These are phyloP conservation scores for Neodiprion lecontei DNA, from an alignment of 1,140 invertebrate species.

Conservation along the genomic window DNA sequence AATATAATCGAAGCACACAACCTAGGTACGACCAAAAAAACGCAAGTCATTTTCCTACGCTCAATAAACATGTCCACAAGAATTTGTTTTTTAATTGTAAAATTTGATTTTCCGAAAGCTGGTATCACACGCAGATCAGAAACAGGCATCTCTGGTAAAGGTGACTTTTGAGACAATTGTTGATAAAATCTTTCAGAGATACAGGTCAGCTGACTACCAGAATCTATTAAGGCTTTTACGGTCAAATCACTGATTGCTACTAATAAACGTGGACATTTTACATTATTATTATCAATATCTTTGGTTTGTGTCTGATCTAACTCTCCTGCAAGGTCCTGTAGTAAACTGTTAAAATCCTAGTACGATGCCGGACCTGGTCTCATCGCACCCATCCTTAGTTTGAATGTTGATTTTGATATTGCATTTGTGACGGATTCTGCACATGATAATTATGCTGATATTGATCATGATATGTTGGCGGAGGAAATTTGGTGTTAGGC, in stretches of 20 bases:
- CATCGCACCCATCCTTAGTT: constrained; percentile 11
- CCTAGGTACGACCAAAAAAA: constrained; percentile 9
- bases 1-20: constrained; percentile 1
- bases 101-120: constrained; percentile 17
- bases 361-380: constrained; percentile 3
- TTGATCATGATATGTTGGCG: no score
- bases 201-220: constrained; percentile 17
- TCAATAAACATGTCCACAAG: constrained; percentile 8
- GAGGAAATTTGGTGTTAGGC: no score
- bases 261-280: not conserved
- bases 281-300: not conserved
- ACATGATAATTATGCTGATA: no score
- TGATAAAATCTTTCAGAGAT: constrained; percentile 18
- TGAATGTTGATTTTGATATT: not conserved
- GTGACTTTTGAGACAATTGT: not conserved
- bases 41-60: not conserved
- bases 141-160: constrained; percentile 17
- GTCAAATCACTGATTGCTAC: not conserved
- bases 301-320: not conserved
- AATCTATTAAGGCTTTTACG: constrained; percentile 15
- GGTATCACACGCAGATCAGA: constrained; percentile 12
- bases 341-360: not conserved
- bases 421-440: no score
- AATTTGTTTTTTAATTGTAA: constrained; percentile 19
- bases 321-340: constrained; percentile 9